These are phyloP conservation scores for Aspidoscelis tigris DNA, from an alignment of 2,113 vertebrate species.

Conservation along the genomic window DNA sequence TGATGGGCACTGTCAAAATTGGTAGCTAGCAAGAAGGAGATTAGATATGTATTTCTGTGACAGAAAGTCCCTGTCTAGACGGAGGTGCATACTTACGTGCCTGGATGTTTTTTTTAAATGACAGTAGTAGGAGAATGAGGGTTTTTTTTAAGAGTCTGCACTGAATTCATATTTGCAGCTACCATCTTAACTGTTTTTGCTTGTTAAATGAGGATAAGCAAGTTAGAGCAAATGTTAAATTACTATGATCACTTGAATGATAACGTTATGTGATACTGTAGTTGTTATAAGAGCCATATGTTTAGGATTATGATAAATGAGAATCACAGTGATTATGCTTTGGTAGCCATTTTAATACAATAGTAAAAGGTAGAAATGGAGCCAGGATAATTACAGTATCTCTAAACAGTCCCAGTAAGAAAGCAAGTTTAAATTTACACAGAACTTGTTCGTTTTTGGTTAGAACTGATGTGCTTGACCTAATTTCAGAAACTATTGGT, in stretches of 20 bases:
- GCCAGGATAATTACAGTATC: background rate
- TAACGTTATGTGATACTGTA: conserved; percentile 7
- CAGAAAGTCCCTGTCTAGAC: conserved; percentile 36
- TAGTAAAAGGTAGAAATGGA: background rate
- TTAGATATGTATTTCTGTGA: conserved; percentile 35
- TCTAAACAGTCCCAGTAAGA: background rate
- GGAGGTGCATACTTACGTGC: conserved; percentile 7
- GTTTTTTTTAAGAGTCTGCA: background rate
- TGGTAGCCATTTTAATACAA: background rate
- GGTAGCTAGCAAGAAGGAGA: conserved; percentile 13
- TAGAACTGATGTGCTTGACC: background rate
- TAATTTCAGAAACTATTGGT: background rate
- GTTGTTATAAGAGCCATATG: background rate
- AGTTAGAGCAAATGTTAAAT: conserved; percentile 32
- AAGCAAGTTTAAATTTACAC: background rate
- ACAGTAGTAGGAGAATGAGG: conserved; percentile 19
- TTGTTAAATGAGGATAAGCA: conserved; percentile 24
- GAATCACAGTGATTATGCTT: background rate
- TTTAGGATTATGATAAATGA: background rate
- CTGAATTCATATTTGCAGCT: conserved; percentile 40
- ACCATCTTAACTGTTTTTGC: conserved; percentile 5
- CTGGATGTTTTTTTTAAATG: background rate
- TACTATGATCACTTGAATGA: conserved; percentile 13
- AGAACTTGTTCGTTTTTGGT: background rate
- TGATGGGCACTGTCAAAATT: background rate